A percentile compares a stretch with the other conserved stretches of the same genome.
Evolutionary conservation across 1,140 invertebrate genomes (phyloP).

Genomic region (Elymnias hypermnestra): DNA sequence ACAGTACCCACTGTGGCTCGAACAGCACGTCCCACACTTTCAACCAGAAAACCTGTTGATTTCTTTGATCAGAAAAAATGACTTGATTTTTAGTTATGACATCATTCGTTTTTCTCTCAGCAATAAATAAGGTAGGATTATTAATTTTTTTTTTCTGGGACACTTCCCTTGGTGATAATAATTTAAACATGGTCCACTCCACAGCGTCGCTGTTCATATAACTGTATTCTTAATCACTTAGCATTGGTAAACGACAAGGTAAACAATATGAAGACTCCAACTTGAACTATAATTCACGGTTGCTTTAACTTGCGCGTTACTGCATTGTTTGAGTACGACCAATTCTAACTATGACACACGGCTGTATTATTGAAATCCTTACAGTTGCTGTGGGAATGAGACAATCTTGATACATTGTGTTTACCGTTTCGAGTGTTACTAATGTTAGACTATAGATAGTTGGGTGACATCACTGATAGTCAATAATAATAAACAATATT

Average conservation of each 20-base stretch:
- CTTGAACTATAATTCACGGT: slow-evolving; percentile 64
- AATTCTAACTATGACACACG: slow-evolving; percentile 46
- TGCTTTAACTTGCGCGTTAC: slow-evolving; percentile 38
- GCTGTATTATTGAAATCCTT: slow-evolving; percentile 27
- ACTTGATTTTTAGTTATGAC: too few relatives aligned
- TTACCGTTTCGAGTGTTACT: background rate
- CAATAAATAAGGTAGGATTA: too few relatives aligned
- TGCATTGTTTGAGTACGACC: slow-evolving; percentile 56
- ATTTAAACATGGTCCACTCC: slow-evolving; percentile 25
- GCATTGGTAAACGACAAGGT: slow-evolving; percentile 70
- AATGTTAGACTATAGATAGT: too few relatives aligned
- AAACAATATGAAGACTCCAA: slow-evolving; percentile 70
- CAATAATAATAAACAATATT: too few relatives aligned
- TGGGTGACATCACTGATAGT: too few relatives aligned
- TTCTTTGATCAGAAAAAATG: too few relatives aligned
- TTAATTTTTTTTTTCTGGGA: too few relatives aligned
- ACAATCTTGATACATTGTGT: slow-evolving; percentile 5
- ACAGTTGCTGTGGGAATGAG: background rate
- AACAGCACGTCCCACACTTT: too few relatives aligned
- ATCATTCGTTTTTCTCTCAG: too few relatives aligned
- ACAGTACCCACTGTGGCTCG: too few relatives aligned
- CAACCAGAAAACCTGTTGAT: too few relatives aligned
- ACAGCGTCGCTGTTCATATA: slow-evolving; percentile 29
- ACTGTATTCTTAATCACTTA: slow-evolving; percentile 73
- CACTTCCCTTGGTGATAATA: too few relatives aligned